Evolutionary conservation across 2,113 vertebrate genomes (phyloP).

Genomic region (Macaca fascicularis): T2T-MFA8v1.1 NC_088379.1:72671001-72671500

Average conservation of each 20-base stretch:
- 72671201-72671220: neutral
- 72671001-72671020: neutral
- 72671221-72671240: neutral
- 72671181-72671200: slow-evolving; percentile 41
- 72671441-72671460: neutral
- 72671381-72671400: neutral
- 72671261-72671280: neutral
- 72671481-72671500: neutral
- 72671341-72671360: neutral
- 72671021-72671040: neutral
- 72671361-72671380: neutral
- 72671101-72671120: neutral
- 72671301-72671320: neutral
- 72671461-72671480: slow-evolving; percentile 11
- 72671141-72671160: neutral
- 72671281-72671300: neutral
- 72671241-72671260: neutral
- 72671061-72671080: neutral
- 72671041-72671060: neutral
- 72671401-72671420: neutral
- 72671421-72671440: neutral
- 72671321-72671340: neutral
- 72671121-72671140: neutral
- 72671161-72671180: neutral
- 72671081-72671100: neutral